Evolutionary conservation across 2,797 vertebrate genomes (phyloP).

Genomic region (Psittacula derbiana): DNA sequence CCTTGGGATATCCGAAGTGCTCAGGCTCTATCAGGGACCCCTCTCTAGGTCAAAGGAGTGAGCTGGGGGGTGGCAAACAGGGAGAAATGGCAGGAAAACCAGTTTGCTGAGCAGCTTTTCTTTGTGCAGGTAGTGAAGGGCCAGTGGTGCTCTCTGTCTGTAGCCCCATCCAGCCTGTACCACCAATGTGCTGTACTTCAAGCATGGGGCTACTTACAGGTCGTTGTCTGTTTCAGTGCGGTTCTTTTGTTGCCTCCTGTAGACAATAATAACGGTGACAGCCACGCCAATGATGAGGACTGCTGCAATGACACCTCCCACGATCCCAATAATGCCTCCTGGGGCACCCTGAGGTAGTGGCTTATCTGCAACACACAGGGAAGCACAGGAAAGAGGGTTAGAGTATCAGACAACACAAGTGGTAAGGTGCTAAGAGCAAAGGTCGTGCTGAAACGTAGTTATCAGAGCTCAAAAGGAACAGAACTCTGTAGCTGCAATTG

Average conservation of each 20-base stretch:
- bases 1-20: not conserved
- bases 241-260: slow-evolving; percentile 83
- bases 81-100: not conserved
- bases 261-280: slow-evolving; percentile 83
- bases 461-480: not conserved
- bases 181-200: fast-evolving
- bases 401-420: not conserved
- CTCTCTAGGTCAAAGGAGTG: not conserved
- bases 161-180: not conserved
- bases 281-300: slow-evolving; percentile 81
- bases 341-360: slow-evolving; percentile 81
- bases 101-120: fast-evolving
- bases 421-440: not conserved
- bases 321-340: slow-evolving; percentile 82
- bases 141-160: not conserved
- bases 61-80: not conserved
- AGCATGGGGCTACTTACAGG: slow-evolving; percentile 79
- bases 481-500: not conserved
- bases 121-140: fast-evolving
- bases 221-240: slow-evolving; percentile 77
- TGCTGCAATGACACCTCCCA: slow-evolving; percentile 82
- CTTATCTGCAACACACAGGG: slow-evolving; percentile 81
- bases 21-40: not conserved
- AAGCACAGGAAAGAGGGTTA: not conserved
- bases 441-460: fast-evolving